Percentiles rank a stretch among this genome's conserved stretches.
These are phyloP conservation scores for Halyomorpha halys DNA, from an alignment of 1,140 invertebrate species.

Conservation along the genomic window DNA sequence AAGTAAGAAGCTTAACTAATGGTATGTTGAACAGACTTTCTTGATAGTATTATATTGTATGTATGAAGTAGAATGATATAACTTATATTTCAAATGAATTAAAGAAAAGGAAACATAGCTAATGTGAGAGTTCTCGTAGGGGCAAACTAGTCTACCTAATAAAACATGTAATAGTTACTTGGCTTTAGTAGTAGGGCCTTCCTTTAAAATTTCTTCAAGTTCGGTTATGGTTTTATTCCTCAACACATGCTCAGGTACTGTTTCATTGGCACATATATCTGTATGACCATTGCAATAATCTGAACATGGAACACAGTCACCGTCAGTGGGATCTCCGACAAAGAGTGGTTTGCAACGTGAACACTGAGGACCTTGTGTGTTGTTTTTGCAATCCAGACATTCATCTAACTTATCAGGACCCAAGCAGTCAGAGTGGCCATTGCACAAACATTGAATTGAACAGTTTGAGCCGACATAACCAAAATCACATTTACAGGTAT, in stretches of 20 bases:
- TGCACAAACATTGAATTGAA: slow-evolving; percentile 85
- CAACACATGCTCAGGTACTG: slow-evolving; percentile 25
- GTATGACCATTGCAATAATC: slow-evolving; percentile 87
- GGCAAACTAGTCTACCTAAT: no score
- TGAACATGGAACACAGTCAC: slow-evolving; percentile 73
- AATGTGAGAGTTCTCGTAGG: no score
- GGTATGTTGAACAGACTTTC: no score
- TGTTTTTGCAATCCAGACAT: slow-evolving; percentile 80
- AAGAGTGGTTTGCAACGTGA: slow-evolving; percentile 71
- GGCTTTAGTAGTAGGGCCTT: slow-evolving; percentile 32
- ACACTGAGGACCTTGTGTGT: slow-evolving; percentile 49
- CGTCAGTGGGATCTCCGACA: slow-evolving; percentile 81
- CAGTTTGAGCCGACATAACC: slow-evolving; percentile 91
- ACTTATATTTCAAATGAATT: no score
- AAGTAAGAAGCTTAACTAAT: no score
- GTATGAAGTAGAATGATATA: no score
- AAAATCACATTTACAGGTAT: slow-evolving; percentile 83
- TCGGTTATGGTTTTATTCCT: neutral
- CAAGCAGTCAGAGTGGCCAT: slow-evolving; percentile 84
- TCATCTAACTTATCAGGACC: slow-evolving; percentile 70
- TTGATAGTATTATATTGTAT: no score
- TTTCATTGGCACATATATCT: slow-evolving; percentile 59
- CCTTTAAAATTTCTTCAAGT: slow-evolving; percentile 25
- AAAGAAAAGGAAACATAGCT: no score
- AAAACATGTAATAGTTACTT: slow-evolving; percentile 19